These are phyloP conservation scores for Ginglymostoma cirratum DNA, from an alignment of 2,113 vertebrate species.

Conservation along the genomic window DNA sequence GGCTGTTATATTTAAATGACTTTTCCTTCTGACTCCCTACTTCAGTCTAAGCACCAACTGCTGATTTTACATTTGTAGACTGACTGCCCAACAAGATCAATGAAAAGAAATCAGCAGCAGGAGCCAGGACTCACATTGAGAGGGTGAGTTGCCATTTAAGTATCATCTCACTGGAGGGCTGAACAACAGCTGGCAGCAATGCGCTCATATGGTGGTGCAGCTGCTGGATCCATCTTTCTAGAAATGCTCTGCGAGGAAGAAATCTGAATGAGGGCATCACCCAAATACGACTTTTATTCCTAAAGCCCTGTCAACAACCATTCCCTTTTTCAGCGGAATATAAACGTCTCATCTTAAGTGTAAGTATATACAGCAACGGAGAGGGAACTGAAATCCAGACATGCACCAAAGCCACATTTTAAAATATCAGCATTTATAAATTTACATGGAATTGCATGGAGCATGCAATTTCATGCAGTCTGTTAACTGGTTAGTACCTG, in stretches of 20 bases:
- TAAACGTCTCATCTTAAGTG: not conserved
- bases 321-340: not conserved
- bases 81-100: not conserved
- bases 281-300: not conserved
- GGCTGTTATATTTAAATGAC: not conserved
- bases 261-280: slow-evolving; percentile 9
- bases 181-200: slow-evolving; percentile 6
- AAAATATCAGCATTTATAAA: not conserved
- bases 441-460: slow-evolving; percentile 23
- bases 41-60: not conserved
- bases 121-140: slow-evolving; percentile 10
- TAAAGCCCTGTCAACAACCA: not conserved
- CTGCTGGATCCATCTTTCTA: slow-evolving; percentile 16
- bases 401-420: slow-evolving; percentile 26
- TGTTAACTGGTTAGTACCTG: slow-evolving; percentile 67
- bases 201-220: not conserved
- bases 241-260: slow-evolving; percentile 6
- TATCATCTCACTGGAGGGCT: slow-evolving; percentile 13
- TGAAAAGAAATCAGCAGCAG: not conserved
- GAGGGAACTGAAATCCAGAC: not conserved
- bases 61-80: slow-evolving; percentile 10
- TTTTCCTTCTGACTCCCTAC: not conserved
- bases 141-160: slow-evolving; percentile 19
- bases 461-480: slow-evolving; percentile 24
- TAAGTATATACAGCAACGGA: not conserved